Base-by-base conservation (phyloP, 2,113 vertebrate species). In the Gnathonemus echidnorhynchus region DNA sequence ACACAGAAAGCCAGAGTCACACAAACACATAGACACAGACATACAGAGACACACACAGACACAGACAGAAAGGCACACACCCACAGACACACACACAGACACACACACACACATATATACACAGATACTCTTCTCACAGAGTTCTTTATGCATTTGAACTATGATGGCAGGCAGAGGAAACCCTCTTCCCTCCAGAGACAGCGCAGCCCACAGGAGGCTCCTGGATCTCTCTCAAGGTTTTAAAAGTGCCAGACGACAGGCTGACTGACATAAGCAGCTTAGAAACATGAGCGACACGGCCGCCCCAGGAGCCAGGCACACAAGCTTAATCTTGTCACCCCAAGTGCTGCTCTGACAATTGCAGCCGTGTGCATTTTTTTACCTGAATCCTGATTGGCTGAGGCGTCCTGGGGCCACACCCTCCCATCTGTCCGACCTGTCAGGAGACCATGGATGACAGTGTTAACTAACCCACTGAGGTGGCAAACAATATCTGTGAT, bases 351-450 rank as follows among this genome's bases (percentile, higher is more conserved):
- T 50, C 85, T 50, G 46, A 87, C 31, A 87, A 53, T 87, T 15
- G 50, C 21, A 87, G 13, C 46, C n/a, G 0, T 31, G n/a, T 15
- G 50, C 50, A 87, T 53, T 53, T 56, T 53, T 53, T 66, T 53
- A 87, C n/a, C 86, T 52, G 86, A 52, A 35, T 87, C 31, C 86
- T 31, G 86, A 87, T 87, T 53, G 86, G 86, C 86, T 53, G 17
- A 49, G 85, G 10, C 4, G 50, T 2, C 24, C 86, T 31, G 50
- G 27, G 3, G 50, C 27, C 50, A 35, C 49, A 24, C 49, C 27
- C 39, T 87, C 50, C 86, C 86, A 87, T 87, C 86, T 87, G 50
- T n/a, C 86, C 15, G 6, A 84, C 80, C 42, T n/a, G 19, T 48
- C 42, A 48, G 8, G 45, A 39, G 45, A n/a, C 45, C n/a, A 10